Base-by-base conservation (phyloP, 2,113 vertebrate species). In the Orthonyx spaldingii region DNA sequence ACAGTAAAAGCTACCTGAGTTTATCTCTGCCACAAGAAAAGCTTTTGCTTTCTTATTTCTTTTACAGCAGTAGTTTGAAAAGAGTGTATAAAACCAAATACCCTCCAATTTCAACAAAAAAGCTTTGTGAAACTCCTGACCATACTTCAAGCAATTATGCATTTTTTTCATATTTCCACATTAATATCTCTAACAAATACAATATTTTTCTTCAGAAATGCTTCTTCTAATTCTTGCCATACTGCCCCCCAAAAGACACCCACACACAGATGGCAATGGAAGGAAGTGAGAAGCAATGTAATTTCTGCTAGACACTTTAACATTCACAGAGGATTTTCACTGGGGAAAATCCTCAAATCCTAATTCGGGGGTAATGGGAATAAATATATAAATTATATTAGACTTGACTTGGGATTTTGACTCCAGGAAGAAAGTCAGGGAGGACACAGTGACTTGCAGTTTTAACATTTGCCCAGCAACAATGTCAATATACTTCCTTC, bases 241-340 rank as follows among this genome's bases (percentile, higher is more conserved):
- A 57, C 82, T 94, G 82, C 35, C 50, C 92, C 63, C 68, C 37
- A 60, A 93, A 91, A 95, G 85, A 95, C 90, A 86, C 92, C 93
- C 93, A 93, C 95, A 33, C 83, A 89, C 88, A 95, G 68, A 97
- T 93, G 94, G 86, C 84, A 91, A 53, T 47, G n/a, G 69, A 89
- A 95, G 76, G 76, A 95, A 93, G 56, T 35, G 69, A 96, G 41
- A 47, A 93, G 75, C 59, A 77, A 42, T 94, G 39, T 44, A 80
- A 80, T 80, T 94, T 91, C 75, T 96, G 64, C 59, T 80, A 93
- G 42, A 82, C 75, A n/a, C 12, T 90, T 85, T 56, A 90, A 84
- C 26, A 63, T 77, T 74, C 64, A 44, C 0, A 4, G 33, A 47
- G 24, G n/a, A 87, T 78, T 93, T 87, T 85, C 64, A 74, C n/a